phyloP scores from a whole-genome alignment of 37 sponge, comb jelly and placozoan species.

The Lycopodina hypogea region DNA sequence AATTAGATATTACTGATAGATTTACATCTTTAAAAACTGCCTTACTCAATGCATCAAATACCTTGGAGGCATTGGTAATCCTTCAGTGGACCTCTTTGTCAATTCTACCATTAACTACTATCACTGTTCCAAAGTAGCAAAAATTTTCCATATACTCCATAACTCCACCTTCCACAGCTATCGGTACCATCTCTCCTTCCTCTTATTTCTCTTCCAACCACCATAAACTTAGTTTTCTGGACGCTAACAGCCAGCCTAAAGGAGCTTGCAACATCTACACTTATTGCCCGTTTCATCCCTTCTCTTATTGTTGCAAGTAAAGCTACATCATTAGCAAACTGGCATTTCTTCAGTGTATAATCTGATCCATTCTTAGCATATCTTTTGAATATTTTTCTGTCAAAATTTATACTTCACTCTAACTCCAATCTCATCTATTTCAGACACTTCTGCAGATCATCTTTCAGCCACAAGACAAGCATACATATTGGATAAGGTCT shows the following conservation, averaged over 20 bases:
- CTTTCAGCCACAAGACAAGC: no score
- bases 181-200: constrained; percentile 14
- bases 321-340: no score
- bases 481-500: neutral
- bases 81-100: constrained; percentile 22
- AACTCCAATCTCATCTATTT: no score
- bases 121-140: constrained; percentile 27
- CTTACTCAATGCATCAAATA: neutral
- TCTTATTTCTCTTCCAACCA: no score
- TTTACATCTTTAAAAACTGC: no score
- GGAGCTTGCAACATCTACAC: no score
- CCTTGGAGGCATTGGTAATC: neutral
- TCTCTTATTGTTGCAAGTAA: no score
- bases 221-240: no score
- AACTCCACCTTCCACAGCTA: constrained; percentile 2
- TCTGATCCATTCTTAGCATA: constrained; percentile 27
- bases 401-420: neutral
- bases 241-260: neutral
- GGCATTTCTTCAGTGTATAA: neutral
- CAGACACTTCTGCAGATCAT: no score
- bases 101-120: constrained; percentile 18
- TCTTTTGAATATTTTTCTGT: constrained; percentile 12
- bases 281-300: no score
- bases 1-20: no score
- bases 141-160: constrained; percentile 29